Evolutionary conservation across 2,888 invertebrate genomes (phyloP).

Genomic region (Diogma glabrata): DNA sequence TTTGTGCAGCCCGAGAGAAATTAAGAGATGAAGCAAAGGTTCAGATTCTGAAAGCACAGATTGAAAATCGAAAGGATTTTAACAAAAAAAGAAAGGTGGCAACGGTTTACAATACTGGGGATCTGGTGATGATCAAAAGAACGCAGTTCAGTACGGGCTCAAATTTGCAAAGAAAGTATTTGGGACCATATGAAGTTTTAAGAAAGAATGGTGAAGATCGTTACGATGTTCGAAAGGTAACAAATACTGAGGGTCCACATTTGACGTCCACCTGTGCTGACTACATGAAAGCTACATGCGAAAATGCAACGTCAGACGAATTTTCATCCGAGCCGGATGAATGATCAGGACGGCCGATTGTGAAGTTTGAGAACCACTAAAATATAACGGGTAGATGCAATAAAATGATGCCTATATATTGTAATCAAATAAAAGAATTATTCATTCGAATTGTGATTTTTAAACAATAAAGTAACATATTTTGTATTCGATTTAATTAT

Average conservation of each 20-base stretch:
- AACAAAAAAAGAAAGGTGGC: slow-evolving; percentile 10
- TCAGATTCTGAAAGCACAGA: too few relatives aligned
- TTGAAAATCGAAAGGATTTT: too few relatives aligned
- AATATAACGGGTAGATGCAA: too few relatives aligned
- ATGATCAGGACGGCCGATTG: neutral
- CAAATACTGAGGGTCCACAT: neutral
- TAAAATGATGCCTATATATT: too few relatives aligned
- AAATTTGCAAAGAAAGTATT: neutral
- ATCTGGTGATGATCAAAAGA: slow-evolving; percentile 4
- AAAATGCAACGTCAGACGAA: too few relatives aligned
- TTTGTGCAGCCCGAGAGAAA: too few relatives aligned
- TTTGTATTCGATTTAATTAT: too few relatives aligned
- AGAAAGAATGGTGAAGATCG: neutral
- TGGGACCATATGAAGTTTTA: slow-evolving; percentile 6
- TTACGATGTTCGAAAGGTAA: neutral
- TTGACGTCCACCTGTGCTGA: neutral
- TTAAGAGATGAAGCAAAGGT: too few relatives aligned
- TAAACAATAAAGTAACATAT: too few relatives aligned
- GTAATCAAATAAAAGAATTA: too few relatives aligned
- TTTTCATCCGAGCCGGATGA: neutral
- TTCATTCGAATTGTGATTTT: too few relatives aligned
- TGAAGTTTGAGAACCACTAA: neutral
- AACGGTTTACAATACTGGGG: neutral
- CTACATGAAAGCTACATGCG: neutral
- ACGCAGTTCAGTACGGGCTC: neutral